Evolutionary conservation across 2,888 invertebrate genomes (phyloP).

Genomic region (Ptilodon capucinus): DNA sequence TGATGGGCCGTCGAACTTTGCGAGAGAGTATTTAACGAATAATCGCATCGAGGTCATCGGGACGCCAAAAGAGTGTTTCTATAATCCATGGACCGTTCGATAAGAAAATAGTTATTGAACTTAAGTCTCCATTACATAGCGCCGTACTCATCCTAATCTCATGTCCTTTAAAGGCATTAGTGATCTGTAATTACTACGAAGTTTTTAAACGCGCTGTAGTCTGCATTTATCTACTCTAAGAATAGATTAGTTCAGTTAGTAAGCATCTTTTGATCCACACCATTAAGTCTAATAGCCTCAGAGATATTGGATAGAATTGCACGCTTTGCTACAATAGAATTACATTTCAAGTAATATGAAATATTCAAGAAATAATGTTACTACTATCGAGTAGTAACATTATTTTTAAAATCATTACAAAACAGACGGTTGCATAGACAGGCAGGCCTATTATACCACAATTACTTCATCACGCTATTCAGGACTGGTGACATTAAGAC

Average conservation of each 20-base stretch:
- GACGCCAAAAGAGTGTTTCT: conserved; percentile 1
- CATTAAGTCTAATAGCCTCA: background rate
- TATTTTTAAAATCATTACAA: background rate
- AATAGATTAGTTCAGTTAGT: background rate
- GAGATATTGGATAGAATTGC: background rate
- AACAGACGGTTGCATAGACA: background rate
- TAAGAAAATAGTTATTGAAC: background rate
- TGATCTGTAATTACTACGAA: background rate
- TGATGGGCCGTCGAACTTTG: conserved; percentile 22
- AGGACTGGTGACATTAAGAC: background rate
- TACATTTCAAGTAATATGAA: too few relatives aligned
- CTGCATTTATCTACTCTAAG: background rate
- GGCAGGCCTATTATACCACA: background rate
- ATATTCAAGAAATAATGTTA: background rate
- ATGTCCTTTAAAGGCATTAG: background rate
- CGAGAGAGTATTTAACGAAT: conserved; percentile 9
- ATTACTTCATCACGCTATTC: background rate
- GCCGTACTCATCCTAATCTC: background rate
- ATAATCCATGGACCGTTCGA: background rate
- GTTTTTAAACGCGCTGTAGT: background rate
- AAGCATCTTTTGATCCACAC: background rate
- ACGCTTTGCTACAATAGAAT: background rate
- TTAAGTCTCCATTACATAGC: background rate
- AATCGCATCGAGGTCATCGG: conserved; percentile 9
- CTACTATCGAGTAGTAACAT: background rate